Evolutionary conservation across 2,888 invertebrate genomes (phyloP).

Genomic region (Aphodius granarius): DNA sequence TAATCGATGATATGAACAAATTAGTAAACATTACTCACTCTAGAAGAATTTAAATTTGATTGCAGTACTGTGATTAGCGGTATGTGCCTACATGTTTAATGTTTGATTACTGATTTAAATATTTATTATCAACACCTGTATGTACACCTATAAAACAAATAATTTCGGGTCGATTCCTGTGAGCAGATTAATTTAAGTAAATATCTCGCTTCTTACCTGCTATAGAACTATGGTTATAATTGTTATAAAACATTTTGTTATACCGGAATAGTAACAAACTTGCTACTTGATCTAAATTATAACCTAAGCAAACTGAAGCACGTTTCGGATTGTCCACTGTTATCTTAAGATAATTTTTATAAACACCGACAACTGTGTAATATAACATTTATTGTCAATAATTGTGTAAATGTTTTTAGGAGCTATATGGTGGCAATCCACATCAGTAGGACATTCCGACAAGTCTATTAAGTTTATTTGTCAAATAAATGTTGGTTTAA

Average conservation of each 20-base stretch:
- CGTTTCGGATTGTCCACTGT: background rate
- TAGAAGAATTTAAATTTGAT: background rate
- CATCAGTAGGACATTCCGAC: background rate
- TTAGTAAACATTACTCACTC: background rate
- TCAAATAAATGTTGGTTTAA: conserved; percentile 5
- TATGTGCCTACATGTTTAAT: background rate
- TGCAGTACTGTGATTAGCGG: background rate
- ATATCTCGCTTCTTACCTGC: no score
- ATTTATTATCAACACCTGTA: background rate
- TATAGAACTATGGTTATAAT: no score
- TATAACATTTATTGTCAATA: background rate
- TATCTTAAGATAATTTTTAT: background rate
- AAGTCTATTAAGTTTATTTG: background rate
- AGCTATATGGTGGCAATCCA: background rate
- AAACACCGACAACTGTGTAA: background rate
- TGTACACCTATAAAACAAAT: background rate
- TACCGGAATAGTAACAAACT: background rate
- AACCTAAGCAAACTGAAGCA: background rate
- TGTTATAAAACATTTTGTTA: background rate
- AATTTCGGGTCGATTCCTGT: no score
- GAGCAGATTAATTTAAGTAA: no score
- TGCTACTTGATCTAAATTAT: background rate
- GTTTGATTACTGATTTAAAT: background rate
- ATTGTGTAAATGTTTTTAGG: background rate
- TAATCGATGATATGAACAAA: background rate